phyloP scores from a whole-genome alignment of 2,888 invertebrate genomes.

The Platypus cylindrus region DNA sequence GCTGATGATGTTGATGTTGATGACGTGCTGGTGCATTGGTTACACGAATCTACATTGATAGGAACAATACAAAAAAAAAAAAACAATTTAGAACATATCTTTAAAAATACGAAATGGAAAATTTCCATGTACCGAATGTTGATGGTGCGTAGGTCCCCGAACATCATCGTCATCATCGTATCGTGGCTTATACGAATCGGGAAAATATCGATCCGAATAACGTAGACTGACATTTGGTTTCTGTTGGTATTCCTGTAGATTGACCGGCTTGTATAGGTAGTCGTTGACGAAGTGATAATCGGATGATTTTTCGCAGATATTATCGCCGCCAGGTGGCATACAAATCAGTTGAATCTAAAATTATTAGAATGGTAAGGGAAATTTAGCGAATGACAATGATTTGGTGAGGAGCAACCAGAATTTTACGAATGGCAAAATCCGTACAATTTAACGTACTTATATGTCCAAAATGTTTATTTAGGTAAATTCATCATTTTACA shows the following conservation, averaged over 20 bases:
- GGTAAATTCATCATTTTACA: too few species aligned
- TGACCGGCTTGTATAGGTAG: constrained; percentile 78
- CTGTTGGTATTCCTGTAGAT: constrained; percentile 66
- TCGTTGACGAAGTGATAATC: constrained; percentile 89
- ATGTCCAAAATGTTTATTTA: too few species aligned
- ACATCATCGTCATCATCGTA: constrained; percentile 42
- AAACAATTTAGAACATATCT: constrained; percentile 1
- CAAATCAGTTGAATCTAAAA: constrained; percentile 80
- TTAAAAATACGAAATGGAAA: too few species aligned
- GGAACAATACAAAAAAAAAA: constrained; percentile 5
- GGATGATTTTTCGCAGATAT: constrained; percentile 78
- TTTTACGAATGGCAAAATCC: too few species aligned
- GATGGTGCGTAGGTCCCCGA: constrained; percentile 29
- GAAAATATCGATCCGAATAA: constrained; percentile 76
- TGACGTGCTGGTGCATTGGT: constrained; percentile 19
- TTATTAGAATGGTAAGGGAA: too few species aligned
- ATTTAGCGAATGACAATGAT: too few species aligned
- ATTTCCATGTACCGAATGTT: constrained; percentile 31
- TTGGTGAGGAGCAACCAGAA: too few species aligned
- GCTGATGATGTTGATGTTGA: too few species aligned
- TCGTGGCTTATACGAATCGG: constrained; percentile 59
- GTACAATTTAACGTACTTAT: too few species aligned
- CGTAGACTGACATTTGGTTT: constrained; percentile 66
- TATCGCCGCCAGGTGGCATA: constrained; percentile 82
- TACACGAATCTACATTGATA: constrained; percentile 22